These are phyloP conservation scores for Herpetotheres cachinnans DNA, from an alignment of 2,113 vertebrate genomes.

Conservation along the genomic window DNA sequence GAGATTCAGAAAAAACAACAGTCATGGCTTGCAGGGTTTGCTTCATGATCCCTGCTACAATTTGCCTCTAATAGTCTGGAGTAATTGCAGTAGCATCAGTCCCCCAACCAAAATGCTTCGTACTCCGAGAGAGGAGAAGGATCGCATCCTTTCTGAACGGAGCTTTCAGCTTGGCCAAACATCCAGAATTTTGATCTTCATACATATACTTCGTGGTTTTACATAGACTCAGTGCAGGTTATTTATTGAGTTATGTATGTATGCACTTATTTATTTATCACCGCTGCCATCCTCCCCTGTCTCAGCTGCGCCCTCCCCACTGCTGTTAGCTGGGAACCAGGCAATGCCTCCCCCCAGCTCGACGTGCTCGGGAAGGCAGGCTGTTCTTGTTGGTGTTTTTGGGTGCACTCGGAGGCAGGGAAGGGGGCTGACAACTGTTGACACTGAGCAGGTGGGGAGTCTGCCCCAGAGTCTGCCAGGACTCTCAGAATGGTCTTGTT, in stretches of 20 bases:
- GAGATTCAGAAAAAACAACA: background rate
- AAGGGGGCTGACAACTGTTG: fast-evolving
- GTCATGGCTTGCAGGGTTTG: fast-evolving
- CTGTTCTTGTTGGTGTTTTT: fast-evolving
- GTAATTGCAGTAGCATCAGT: background rate
- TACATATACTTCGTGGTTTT: fast-evolving
- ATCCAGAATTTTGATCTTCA: background rate
- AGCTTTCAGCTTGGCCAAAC: background rate
- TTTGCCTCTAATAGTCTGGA: fast-evolving
- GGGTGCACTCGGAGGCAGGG: background rate
- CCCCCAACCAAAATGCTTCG: fast-evolving
- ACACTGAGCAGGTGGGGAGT: background rate
- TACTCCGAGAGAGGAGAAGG: background rate
- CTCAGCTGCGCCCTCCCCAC: fast-evolving
- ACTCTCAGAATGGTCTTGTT: background rate
- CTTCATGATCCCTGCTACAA: fast-evolving
- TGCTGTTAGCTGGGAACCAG: fast-evolving
- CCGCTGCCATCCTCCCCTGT: fast-evolving
- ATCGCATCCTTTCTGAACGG: fast-evolving
- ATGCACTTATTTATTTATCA: background rate
- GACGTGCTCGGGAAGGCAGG: fast-evolving
- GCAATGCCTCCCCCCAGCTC: no score
- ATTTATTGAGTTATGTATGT: no score
- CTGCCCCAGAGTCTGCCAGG: background rate
- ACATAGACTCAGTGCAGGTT: fast-evolving